phyloP scores from a whole-genome alignment of 2,113 vertebrate genomes.

The Coryphaenoides rupestris region DNA sequence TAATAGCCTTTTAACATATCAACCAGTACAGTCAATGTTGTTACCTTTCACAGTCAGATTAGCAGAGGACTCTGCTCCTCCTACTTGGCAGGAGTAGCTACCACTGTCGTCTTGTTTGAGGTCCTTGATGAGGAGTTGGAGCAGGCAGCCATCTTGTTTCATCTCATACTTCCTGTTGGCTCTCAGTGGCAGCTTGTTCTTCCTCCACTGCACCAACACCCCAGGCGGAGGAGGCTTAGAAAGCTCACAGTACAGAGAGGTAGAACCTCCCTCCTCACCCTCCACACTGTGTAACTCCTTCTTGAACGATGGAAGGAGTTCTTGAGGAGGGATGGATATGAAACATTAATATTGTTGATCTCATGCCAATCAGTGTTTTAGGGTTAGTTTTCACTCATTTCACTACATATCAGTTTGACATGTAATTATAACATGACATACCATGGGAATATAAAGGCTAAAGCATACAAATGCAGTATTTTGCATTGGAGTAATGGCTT shows the following conservation, averaged over 20 bases:
- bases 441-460: no score
- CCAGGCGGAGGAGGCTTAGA: slow-evolving; percentile 34
- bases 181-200: slow-evolving; percentile 45
- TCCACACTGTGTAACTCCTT: slow-evolving; percentile 66
- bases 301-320: slow-evolving; percentile 50
- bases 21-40: no score
- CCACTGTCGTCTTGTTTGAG: slow-evolving; percentile 71
- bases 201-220: slow-evolving; percentile 44
- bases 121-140: slow-evolving; percentile 62
- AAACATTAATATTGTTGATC: no score
- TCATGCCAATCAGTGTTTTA: no score
- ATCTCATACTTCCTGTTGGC: slow-evolving; percentile 72
- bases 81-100: slow-evolving; percentile 64
- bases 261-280: slow-evolving; percentile 60
- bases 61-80: slow-evolving; percentile 60
- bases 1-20: no score
- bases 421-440: no score
- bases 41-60: slow-evolving; percentile 72
- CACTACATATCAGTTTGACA: no score
- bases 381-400: no score
- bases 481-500: no score
- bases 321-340: slow-evolving; percentile 21
- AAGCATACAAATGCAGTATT: no score
- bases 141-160: slow-evolving; percentile 45
- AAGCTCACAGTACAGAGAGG: slow-evolving; percentile 68